Base-by-base conservation (phyloP, 1,140 invertebrate genomes). In the Aphelenchoides avenae region DNA sequence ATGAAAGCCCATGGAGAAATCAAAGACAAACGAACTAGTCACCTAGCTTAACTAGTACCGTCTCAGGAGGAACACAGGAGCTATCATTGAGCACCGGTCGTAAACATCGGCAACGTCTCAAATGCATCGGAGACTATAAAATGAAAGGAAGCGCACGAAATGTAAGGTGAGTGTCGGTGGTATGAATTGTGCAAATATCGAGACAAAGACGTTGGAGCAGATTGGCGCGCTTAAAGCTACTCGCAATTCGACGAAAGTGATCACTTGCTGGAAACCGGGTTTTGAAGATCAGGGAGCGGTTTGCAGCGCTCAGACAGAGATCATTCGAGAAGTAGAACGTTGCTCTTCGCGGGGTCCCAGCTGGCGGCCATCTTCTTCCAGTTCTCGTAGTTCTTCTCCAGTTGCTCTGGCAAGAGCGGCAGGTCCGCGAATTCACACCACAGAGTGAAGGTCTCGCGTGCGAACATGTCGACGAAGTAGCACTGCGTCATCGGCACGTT, bases 351-450 rank as follows among this genome's bases (percentile, higher is more conserved):
- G 18, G 71, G 58, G 2, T 68, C 67, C 71, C 71, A 74, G 5
- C 33, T 42, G 4, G 52, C 44, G 3, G 56, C 33, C 49, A 57
- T 41, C 33, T 31, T 15, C 49, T 74, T 66, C 71, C 71, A 74
- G 46, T 54, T 52, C 26, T 70, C 56, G 48, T 74, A 74, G 39
- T 74, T 74, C 15, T 13, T 15, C 42, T 75, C 73, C 9, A 75
- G 48, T 34, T 70, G 66, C 0, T 41, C 37, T 9, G 67, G 48
- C 11, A 75, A 60, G 37, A 63, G 50, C 1, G 73, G 66, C 30
- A 75, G 40, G 3, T 76, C 64, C 11, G 75, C 72, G 54, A 75
- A 75, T 47, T 75, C 75, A 41, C 68, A 70, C 66, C 75, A 75
- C 5, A 44, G 42, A 18, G 64, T 56, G 33, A 75, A 75, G 5